These are phyloP conservation scores for Sinohyriopsis cumingii DNA, from an alignment of 2,888 invertebrate species.

Conservation along the genomic window DNA sequence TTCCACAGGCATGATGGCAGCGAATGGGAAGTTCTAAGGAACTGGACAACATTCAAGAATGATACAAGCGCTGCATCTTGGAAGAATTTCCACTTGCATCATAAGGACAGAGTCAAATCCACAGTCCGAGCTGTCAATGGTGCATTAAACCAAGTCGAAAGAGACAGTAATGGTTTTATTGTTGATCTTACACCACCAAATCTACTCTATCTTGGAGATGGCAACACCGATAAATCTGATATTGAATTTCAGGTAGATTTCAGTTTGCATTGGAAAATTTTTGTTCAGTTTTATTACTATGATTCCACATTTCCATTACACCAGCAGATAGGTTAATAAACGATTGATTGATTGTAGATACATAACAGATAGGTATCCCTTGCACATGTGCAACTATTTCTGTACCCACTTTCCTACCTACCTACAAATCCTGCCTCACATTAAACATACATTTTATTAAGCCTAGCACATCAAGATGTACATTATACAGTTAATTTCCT, in stretches of 20 bases:
- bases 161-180: constrained; percentile 40
- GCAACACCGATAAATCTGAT: constrained; percentile 24
- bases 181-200: constrained; percentile 56
- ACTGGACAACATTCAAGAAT: constrained; percentile 36
- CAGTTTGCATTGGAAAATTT: not conserved
- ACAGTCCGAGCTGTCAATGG: constrained; percentile 48
- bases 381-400: too few species aligned
- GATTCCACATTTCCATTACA: not conserved
- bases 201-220: constrained; percentile 43
- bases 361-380: too few species aligned
- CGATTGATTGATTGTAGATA: too few species aligned
- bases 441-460: too few species aligned
- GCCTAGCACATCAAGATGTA: too few species aligned
- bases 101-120: constrained; percentile 45
- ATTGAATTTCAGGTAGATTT: constrained; percentile 43
- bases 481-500: too few species aligned
- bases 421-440: too few species aligned
- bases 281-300: too few species aligned
- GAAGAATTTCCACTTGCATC: constrained; percentile 52
- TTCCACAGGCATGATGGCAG: not conserved
- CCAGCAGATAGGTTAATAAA: too few species aligned
- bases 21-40: constrained; percentile 27
- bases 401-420: too few species aligned
- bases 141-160: constrained; percentile 39
- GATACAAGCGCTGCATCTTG: constrained; percentile 35